phyloP scores from a whole-genome alignment of 1,140 invertebrate genomes.

The Xylocopa sonorina region DNA sequence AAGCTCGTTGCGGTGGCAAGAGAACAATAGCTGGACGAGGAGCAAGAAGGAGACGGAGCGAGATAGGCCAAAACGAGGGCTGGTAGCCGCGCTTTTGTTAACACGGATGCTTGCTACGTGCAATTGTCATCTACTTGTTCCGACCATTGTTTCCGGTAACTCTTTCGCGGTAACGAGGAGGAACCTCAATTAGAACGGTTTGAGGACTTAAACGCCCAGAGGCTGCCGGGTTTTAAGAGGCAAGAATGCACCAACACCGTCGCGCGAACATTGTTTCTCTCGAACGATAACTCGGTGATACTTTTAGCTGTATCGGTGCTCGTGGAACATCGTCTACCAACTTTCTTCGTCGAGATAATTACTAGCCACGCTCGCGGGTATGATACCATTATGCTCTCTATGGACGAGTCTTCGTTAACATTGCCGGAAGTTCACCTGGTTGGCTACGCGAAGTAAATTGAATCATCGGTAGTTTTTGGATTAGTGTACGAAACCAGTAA shows the following conservation, averaged over 20 bases:
- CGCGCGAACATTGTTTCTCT: constrained; percentile 44
- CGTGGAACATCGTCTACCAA: not conserved
- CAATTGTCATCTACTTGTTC: constrained; percentile 76
- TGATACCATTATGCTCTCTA: not conserved
- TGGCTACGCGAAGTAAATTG: no score
- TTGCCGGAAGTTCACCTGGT: not conserved
- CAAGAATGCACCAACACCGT: constrained; percentile 59
- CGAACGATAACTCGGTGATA: constrained; percentile 43
- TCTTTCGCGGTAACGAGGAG: constrained; percentile 79
- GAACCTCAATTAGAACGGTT: constrained; percentile 81
- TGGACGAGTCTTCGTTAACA: not conserved
- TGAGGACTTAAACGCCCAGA: constrained; percentile 80
- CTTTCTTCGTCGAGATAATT: constrained; percentile 22
- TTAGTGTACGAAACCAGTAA: not conserved
- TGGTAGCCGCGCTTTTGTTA: constrained; percentile 71
- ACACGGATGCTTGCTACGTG: constrained; percentile 69
- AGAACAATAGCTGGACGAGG: constrained; percentile 60
- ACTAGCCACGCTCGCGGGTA: constrained; percentile 27
- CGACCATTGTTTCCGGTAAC: constrained; percentile 78
- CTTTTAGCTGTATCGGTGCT: constrained; percentile 23
- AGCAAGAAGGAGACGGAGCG: constrained; percentile 29
- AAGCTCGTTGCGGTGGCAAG: constrained; percentile 45
- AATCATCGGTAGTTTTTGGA: not conserved
- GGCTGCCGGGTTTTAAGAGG: constrained; percentile 72
- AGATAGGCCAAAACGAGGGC: constrained; percentile 52